A percentile compares a stretch with the other conserved stretches of the same genome.
phyloP scores from a whole-genome alignment of 2,113 vertebrate species.

The Cercocebus atys region DNA sequence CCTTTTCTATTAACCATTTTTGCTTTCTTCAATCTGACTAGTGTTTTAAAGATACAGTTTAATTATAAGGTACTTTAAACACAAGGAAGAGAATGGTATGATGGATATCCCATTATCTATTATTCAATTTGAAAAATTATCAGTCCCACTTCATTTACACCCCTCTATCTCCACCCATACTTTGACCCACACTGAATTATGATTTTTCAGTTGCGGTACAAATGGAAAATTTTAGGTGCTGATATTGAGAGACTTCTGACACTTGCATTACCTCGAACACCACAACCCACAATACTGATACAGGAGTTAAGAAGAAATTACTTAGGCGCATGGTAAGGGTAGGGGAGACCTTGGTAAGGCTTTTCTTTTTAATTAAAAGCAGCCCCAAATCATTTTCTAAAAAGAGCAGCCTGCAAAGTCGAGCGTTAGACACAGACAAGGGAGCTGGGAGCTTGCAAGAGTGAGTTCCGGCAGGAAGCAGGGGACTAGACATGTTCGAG shows the following conservation, averaged over 20 bases:
- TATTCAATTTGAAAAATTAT: neutral
- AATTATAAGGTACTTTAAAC: neutral
- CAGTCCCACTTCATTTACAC: neutral
- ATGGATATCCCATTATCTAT: rapidly evolving
- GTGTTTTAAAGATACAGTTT: neutral
- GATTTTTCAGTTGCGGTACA: neutral
- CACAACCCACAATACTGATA: no score
- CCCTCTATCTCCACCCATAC: rapidly evolving
- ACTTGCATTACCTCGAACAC: neutral
- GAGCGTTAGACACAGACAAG: no score
- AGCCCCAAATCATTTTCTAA: no score
- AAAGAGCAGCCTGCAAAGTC: no score
- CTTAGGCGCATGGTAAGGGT: no score
- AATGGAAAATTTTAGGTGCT: neutral
- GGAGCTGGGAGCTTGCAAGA: no score
- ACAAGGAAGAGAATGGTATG: neutral
- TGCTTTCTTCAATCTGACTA: neutral
- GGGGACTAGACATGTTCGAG: no score
- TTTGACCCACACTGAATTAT: no score
- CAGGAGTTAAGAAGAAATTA: no score
- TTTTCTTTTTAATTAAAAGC: no score
- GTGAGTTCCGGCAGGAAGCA: no score
- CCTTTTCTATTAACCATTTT: neutral
- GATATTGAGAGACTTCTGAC: neutral
- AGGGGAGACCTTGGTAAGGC: no score